Evolutionary conservation across 2,888 invertebrate species (phyloP).

Genomic region (Ectemnius cavifrons): DNA sequence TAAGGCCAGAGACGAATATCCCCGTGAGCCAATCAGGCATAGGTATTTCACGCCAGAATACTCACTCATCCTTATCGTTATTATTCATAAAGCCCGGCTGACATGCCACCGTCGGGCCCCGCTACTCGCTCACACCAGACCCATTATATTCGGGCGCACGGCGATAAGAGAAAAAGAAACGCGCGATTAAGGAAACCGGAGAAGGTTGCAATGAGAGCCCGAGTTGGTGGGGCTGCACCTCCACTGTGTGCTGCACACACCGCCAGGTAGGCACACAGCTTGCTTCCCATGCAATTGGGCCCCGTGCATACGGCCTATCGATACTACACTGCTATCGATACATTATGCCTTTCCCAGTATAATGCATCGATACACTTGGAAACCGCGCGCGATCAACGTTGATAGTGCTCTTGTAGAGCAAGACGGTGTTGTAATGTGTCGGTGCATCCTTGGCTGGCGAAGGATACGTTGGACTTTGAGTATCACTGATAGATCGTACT

Average conservation of each 20-base stretch:
- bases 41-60: conserved; percentile 19
- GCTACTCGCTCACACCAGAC: conserved; percentile 30
- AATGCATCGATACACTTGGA: conserved; percentile 7
- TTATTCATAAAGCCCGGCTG: conserved; percentile 39
- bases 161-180: conserved; percentile 34
- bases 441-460: no score
- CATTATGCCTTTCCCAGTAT: conserved; percentile 20
- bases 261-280: conserved; percentile 9
- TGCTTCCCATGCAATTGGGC: conserved; percentile 27
- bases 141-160: conserved; percentile 38
- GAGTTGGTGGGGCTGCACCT: conserved; percentile 49
- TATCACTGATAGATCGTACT: no score
- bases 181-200: conserved; percentile 51
- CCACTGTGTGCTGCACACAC: conserved; percentile 16
- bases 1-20: conserved; percentile 30
- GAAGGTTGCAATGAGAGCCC: conserved; percentile 50
- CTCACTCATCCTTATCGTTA: conserved; percentile 43
- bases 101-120: conserved; percentile 27
- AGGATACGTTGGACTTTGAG: no score
- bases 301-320: conserved; percentile 50
- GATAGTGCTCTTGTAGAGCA: not conserved
- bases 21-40: conserved; percentile 20
- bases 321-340: conserved; percentile 29
- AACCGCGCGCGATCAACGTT: not conserved
- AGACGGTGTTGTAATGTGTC: not conserved